Conservation (phyloP, 2,113 vertebrate genomes). For the Mus spicilegus region DNA sequence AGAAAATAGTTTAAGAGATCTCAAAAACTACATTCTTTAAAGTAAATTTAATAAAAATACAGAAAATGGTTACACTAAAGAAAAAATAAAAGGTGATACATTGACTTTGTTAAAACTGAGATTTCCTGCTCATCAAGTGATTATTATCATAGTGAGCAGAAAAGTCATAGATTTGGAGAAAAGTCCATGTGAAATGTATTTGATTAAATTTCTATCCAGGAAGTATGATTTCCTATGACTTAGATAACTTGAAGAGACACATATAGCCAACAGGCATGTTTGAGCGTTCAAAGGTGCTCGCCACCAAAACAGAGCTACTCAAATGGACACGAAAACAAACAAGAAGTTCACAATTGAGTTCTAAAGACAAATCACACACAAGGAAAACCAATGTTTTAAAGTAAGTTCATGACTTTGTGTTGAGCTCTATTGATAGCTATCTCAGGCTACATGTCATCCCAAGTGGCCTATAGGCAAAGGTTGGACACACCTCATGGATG, state of each 20-base stretch:
- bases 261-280: not conserved
- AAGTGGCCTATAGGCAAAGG: not conserved
- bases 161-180: not conserved
- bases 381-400: not conserved
- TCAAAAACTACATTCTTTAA: not conserved
- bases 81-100: not conserved
- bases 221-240: not conserved
- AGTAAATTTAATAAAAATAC: constrained; percentile 9
- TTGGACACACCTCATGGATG: not conserved
- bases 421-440: not conserved
- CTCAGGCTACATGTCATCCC: not conserved
- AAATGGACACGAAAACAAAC: not conserved
- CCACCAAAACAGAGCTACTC: not conserved
- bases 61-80: not conserved
- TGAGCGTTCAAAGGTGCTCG: not conserved
- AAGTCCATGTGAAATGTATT: not conserved
- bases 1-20: constrained; percentile 31
- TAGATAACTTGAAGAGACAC: not conserved
- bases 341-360: not conserved
- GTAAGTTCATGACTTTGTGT: not conserved
- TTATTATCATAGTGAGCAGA: not conserved
- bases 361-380: not conserved
- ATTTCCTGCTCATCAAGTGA: not conserved
- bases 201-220: not conserved
- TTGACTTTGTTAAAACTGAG: not conserved